Evolutionary conservation across 92 coral and sea anemone species (phyloP), one percentile per base, ranked within the genome.

Genomic region (Scolanthus callimorphus): DNA sequence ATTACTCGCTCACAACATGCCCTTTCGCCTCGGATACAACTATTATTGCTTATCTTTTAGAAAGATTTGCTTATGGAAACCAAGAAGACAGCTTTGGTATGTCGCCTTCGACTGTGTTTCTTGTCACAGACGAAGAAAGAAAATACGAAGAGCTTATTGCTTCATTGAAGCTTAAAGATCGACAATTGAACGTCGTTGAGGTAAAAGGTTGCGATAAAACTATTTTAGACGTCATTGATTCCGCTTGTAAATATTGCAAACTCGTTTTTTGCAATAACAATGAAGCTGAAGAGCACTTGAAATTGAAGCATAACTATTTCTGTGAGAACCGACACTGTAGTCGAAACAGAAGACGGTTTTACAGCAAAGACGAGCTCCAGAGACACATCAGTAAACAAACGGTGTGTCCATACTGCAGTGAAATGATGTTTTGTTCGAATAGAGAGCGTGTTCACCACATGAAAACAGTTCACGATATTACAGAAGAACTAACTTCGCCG

Each of bases 1-100:
- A 88, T 41, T 72, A 64, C 45, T 80, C 96, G 2, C 57, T 84
- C 17, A 94, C 96, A 1, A 84, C 96, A 1, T 88, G 90, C 20
- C 99, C 99, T 2, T 89, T 59, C 38, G 99, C 99, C 21, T 94
- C 99, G 19, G 89, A 88, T 24, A 78, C 99, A 23, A 56, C 75
- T 2, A 67, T 94, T 4, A 49, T 57, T 3, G 81, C 88, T 0
- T 60, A 74, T 24, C 77, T 88, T 20, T 29, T 88, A 54, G 66
- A 67, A 53, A 53, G 69, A 46, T 71, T 83, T 41, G 57, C 63
- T 6, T 72, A 21, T 53, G 70, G 57, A 41, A 74, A 81, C 55
- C 30, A 39, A 28, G 59, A 60, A 19, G 39, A 56, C 26, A 50
- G 44, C 15, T 10, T 4, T 11, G 23, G 4, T 6, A 51, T 38